Conservation (phyloP, 1,140 invertebrate species). For the Drosophila orosa region DNA sequence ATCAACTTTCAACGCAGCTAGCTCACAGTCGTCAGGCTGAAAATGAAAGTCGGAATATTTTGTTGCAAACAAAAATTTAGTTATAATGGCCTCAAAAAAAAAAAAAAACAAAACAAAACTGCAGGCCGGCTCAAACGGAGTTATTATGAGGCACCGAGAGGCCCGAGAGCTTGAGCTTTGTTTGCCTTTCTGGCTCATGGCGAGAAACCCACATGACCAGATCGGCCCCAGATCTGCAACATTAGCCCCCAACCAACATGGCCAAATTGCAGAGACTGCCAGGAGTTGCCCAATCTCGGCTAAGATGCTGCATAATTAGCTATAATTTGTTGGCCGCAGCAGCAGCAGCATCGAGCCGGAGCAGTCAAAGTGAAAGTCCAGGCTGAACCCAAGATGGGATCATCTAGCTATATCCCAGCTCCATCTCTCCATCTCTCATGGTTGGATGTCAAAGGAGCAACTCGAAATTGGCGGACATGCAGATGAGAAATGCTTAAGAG, state of each 20-base stretch:
- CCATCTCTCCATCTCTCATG: conserved; percentile 8
- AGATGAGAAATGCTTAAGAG: conserved; percentile 16
- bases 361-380: conserved; percentile 64
- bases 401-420: conserved; percentile 17
- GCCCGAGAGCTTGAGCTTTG: conserved; percentile 32
- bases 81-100: conserved; percentile 42
- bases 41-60: conserved; percentile 58
- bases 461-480: conserved; percentile 24
- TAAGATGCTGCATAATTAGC: conserved; percentile 80
- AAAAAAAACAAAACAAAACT: conserved; percentile 28
- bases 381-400: conserved; percentile 43
- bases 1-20: conserved; percentile 70
- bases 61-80: conserved; percentile 49
- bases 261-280: conserved; percentile 68
- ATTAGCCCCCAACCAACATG: conserved; percentile 55
- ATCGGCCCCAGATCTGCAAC: conserved; percentile 49
- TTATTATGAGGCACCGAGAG: conserved; percentile 41
- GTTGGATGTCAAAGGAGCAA: conserved; percentile 44
- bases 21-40: conserved; percentile 37
- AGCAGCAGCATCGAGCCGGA: conserved; percentile 44
- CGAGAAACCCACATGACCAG: conserved; percentile 63
- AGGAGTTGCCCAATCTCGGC: conserved; percentile 76
- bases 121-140: conserved; percentile 40
- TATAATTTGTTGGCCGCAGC: conserved; percentile 71
- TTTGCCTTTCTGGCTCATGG: conserved; percentile 52